Base-by-base conservation (phyloP, 2,113 vertebrate genomes). In the Urocynchramus pylzowi region DNA sequence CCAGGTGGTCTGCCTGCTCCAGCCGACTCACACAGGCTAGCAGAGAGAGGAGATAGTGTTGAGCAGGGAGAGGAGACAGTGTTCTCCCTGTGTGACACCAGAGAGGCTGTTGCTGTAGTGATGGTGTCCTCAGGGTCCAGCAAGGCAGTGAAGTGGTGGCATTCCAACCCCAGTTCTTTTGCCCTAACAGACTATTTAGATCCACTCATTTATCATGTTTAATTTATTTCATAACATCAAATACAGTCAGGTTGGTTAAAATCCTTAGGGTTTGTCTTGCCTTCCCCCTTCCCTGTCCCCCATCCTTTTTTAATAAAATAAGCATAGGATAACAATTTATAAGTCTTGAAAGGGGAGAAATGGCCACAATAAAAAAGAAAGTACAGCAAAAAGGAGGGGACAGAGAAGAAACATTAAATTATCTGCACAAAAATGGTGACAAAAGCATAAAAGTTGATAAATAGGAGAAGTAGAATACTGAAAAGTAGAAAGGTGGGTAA, bases 41-140 rank as follows among this genome's bases (percentile, higher is more conserved):
- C 0, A 1, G 42, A 42, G 64, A 89, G 44, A n/a, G n/a, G n/a
- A n/a, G n/a, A n/a, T n/a, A n/a, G n/a, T n/a, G n/a, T n/a, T n/a
- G 47, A 78, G 52, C 0, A 3, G 75, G 65, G 45, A 49, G 21
- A 35, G 16, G 70, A 86, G 49, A 22, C 28, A 37, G 11, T 28
- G 18, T 8, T 21, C 5, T 83, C n/a, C 53, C 12, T 1, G 0
- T 49, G 33, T 63, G 73, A 59, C 73, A 54, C 16, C 0, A 0
- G 23, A 53, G 37, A 75, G n/a, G 59, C 42, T 84, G 54, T 33
- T 74, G 59, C 76, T 84, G 45, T 53, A 54, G 79, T 59, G 60
- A 42, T 0, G 0, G 26, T 47, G 47, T 70, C 47, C 56, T 75
- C 33, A 21, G 59, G 52, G 47, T 64, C 57, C 35, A 35, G 31